Evolutionary conservation across 2,888 invertebrate species (phyloP).

Genomic region (Euplexia lucipara): DNA sequence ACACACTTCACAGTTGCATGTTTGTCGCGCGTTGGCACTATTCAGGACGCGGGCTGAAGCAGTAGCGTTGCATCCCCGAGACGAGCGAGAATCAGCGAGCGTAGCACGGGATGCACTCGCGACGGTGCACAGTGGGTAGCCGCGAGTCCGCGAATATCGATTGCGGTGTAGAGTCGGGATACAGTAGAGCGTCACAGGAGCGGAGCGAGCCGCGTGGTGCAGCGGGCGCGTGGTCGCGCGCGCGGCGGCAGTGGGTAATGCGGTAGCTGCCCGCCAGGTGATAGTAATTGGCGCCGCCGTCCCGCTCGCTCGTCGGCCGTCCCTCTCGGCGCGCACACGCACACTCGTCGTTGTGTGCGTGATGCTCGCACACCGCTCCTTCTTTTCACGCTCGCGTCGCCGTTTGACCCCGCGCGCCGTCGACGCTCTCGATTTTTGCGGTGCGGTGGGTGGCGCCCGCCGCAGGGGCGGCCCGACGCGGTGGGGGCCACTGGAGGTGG

Average conservation of each 20-base stretch:
- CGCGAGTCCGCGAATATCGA: conserved; percentile 77
- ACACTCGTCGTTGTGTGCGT: conserved; percentile 82
- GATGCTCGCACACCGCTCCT: conserved; percentile 87
- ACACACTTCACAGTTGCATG: conserved; percentile 89
- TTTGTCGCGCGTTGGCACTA: conserved; percentile 75
- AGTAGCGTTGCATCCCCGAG: conserved; percentile 71
- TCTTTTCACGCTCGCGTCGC: conserved; percentile 90
- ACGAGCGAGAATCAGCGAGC: conserved; percentile 62
- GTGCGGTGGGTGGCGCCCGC: conserved; percentile 92
- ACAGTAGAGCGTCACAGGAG: conserved; percentile 79
- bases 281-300: conserved; percentile 92
- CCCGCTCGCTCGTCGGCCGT: conserved; percentile 88
- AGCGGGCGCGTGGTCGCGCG: conserved; percentile 91
- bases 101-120: conserved; percentile 77
- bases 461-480: conserved; percentile 88
- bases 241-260: conserved; percentile 91
- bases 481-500: conserved; percentile 87
- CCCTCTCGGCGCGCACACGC: conserved; percentile 89
- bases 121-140: conserved; percentile 61
- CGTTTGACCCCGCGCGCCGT: conserved; percentile 91
- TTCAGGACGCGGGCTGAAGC: conserved; percentile 66
- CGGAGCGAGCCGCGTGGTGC: conserved; percentile 87
- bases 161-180: conserved; percentile 79
- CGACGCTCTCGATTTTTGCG: conserved; percentile 92
- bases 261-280: conserved; percentile 92